A percentile compares a stretch with the other conserved stretches of the same genome.
Evolutionary conservation across 2,888 invertebrate genomes (phyloP).

Genomic region (Dioctria rufipes): DNA sequence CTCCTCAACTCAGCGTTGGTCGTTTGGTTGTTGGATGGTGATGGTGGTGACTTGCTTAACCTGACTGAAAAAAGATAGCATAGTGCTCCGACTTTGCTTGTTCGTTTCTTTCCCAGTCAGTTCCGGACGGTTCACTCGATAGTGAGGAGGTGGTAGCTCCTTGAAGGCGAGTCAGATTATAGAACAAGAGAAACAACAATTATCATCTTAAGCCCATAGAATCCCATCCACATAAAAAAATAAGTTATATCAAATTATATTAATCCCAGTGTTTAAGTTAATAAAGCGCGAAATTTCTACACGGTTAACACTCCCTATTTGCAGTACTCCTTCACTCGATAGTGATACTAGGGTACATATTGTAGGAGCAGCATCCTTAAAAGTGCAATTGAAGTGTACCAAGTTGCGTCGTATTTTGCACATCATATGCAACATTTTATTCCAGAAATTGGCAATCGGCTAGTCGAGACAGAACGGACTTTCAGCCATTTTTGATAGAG

Average conservation of each 20-base stretch:
- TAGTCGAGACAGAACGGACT: slow-evolving; percentile 2
- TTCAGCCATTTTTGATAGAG: slow-evolving; percentile 50
- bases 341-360: neutral
- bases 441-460: slow-evolving; percentile 4
- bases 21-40: neutral
- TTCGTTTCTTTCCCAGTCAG: slow-evolving; percentile 57
- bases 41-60: neutral
- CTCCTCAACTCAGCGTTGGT: neutral
- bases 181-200: neutral
- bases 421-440: slow-evolving; percentile 16
- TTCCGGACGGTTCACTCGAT: slow-evolving; percentile 56
- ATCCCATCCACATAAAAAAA: neutral
- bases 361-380: neutral
- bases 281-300: neutral
- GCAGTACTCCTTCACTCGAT: neutral
- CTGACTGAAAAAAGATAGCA: slow-evolving; percentile 8
- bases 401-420: neutral
- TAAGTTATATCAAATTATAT: no score
- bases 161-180: slow-evolving; percentile 13
- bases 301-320: neutral
- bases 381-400: slow-evolving; percentile 6
- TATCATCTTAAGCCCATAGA: neutral
- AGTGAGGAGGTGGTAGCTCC: slow-evolving; percentile 54
- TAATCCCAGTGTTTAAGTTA: no score
- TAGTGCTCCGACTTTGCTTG: neutral